Conservation (phyloP, 1,140 invertebrate species). For the Adoxophyes honmai region DNA sequence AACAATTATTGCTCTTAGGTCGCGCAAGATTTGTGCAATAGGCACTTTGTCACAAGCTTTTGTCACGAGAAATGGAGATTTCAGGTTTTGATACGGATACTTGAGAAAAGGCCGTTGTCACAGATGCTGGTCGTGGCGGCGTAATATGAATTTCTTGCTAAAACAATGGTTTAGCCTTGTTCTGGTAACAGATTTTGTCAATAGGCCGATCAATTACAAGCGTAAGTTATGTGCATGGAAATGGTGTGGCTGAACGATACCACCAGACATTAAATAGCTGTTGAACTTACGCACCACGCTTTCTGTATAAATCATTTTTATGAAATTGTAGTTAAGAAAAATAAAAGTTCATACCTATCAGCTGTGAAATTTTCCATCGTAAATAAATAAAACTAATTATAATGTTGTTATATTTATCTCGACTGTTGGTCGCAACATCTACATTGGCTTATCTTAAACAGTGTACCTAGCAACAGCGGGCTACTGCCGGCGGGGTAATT, state of each 20-base stretch:
- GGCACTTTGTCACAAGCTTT: conserved; percentile 32
- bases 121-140: conserved; percentile 14
- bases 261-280: no score
- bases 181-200: no score
- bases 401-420: no score
- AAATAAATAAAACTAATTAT: no score
- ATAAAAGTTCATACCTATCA: no score
- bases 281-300: no score
- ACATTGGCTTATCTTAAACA: conserved; percentile 22
- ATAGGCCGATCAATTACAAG: no score
- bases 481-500: conserved; percentile 41
- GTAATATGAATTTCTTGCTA: background rate
- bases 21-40: conserved; percentile 40
- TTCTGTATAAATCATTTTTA: no score
- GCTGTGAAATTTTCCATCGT: no score
- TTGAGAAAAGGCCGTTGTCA: conserved; percentile 15
- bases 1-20: conserved; percentile 55
- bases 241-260: no score
- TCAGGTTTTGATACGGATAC: conserved; percentile 28
- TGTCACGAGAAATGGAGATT: conserved; percentile 29
- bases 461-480: conserved; percentile 10
- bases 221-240: no score
- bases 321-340: no score
- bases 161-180: background rate
- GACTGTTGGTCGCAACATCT: conserved; percentile 1